Evolutionary conservation across 2,888 invertebrate species (phyloP), one percentile per base, ranked within the genome.

Genomic region (Lycia hirtaria): DNA sequence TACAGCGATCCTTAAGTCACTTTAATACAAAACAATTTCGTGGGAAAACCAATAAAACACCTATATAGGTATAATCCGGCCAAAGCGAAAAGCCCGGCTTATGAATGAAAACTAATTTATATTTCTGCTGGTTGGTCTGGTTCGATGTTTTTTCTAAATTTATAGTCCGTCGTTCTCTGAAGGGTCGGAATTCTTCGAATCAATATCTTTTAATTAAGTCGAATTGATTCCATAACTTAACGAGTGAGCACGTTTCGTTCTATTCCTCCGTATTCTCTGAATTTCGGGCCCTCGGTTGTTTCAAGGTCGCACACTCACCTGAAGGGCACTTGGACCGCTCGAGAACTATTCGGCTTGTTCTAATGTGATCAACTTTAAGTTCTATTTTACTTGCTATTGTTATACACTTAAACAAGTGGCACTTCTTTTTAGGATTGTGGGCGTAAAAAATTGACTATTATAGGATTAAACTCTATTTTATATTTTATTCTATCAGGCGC

Each of bases 201-300:
- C 53, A 30, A 30, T 41, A 26, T 17, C 6, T 35, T 35, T 12
- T 47, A 15, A 47, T 35, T 47, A 26, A 47, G 32, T 33, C 12
- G 20, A 47, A 47, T 35, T 47, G 47, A 47, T 47, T 35, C 47
- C 35, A 35, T 47, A 35, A 47, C n/a, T 35, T 47, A 33, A 32
- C 47, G 47, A 26, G 45, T 7, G 20, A 14, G 35, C 47, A 47
- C 47, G 47, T 35, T 47, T 47, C 22, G n/a, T 26, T 41, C 15
- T 19, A 35, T 35, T 35, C 37, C 10, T 3, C 19, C n/a, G 3
- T 20, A 22, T 45, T 33, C 45, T 22, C 45, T n/a, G 45, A 45
- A 45, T 22, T 22, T 45, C 30, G 9, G 45, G 10, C 32, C 19
- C 19, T 44, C 26, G 4, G 12, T 10, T 12, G 47, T 47, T 35